Percentiles rank a stretch among this genome's conserved stretches.
Conservation (phyloP, 2,113 vertebrate genomes). For the Zosterops hypoxanthus region DNA sequence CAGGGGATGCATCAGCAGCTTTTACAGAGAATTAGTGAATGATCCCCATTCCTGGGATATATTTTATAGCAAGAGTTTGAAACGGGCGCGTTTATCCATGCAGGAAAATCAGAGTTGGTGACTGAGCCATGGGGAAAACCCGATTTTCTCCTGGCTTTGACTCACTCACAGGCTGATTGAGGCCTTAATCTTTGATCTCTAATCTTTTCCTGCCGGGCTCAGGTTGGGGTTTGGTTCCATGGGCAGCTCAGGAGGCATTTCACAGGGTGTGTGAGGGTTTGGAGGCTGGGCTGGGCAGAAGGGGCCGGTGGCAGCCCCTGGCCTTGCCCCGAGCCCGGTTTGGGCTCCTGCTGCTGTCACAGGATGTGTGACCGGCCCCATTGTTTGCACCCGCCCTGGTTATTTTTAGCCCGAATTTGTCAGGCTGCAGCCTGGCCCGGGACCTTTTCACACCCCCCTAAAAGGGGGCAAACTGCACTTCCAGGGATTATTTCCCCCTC, state of each 20-base stretch:
- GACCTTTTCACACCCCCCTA: not conserved
- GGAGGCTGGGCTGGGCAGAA: accelerated
- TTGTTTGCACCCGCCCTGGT: not conserved
- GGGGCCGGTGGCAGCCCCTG: accelerated
- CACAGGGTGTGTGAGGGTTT: accelerated
- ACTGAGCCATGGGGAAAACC: not conserved
- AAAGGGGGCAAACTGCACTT: not conserved
- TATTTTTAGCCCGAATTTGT: slow-evolving; percentile 42
- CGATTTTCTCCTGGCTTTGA: not conserved
- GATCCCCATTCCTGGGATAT: accelerated
- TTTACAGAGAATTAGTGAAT: accelerated
- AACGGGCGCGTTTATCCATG: accelerated
- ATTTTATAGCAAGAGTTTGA: not conserved
- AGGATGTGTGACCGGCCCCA: slow-evolving; percentile 4
- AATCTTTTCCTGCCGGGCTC: not conserved
- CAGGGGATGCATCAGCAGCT: not conserved
- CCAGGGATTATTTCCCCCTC: accelerated
- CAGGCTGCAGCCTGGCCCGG: not conserved
- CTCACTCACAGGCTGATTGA: accelerated
- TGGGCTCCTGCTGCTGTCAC: not conserved
- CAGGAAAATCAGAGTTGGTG: not conserved
- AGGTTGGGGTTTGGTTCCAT: accelerated
- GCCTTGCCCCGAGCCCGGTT: not conserved
- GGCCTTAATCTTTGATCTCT: not conserved
- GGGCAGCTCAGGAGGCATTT: not conserved